These are phyloP conservation scores for Graptemys geographica DNA, from an alignment of 2,797 vertebrate species.

Conservation along the genomic window DNA sequence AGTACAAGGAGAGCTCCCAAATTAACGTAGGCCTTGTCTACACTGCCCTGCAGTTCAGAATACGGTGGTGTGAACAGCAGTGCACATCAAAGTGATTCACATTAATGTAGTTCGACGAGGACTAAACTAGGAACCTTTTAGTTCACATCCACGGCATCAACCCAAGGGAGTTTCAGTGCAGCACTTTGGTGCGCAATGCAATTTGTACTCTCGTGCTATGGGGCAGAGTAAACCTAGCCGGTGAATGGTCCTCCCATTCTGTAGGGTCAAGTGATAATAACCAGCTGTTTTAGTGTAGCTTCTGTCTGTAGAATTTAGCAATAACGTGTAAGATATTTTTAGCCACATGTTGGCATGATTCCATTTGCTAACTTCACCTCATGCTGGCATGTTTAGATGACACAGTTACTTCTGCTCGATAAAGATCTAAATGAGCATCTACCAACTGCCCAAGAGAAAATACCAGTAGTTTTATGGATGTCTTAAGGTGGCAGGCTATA, in stretches of 20 bases:
- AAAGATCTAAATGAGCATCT: neutral
- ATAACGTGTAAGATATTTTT: neutral
- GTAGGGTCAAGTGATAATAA: neutral
- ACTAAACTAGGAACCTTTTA: neutral
- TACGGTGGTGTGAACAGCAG: neutral
- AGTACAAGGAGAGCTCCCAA: neutral
- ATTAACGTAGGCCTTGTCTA: neutral
- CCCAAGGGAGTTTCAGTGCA: neutral
- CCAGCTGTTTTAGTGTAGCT: neutral
- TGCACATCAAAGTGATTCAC: neutral
- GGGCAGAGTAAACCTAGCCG: neutral
- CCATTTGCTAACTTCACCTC: neutral
- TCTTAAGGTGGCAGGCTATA: neutral
- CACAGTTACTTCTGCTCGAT: neutral
- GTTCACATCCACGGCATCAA: neutral
- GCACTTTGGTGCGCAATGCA: neutral
- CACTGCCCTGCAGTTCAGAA: neutral
- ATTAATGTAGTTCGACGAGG: neutral
- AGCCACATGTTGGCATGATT: slow-evolving; percentile 3
- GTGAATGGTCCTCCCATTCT: neutral
- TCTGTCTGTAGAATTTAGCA: neutral
- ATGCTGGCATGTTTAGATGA: neutral
- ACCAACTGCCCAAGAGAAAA: neutral
- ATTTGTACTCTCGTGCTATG: neutral
- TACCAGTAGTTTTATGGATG: neutral